Evolutionary conservation across 2,797 vertebrate species (phyloP).

Genomic region (Coracias cyanogaster): DNA sequence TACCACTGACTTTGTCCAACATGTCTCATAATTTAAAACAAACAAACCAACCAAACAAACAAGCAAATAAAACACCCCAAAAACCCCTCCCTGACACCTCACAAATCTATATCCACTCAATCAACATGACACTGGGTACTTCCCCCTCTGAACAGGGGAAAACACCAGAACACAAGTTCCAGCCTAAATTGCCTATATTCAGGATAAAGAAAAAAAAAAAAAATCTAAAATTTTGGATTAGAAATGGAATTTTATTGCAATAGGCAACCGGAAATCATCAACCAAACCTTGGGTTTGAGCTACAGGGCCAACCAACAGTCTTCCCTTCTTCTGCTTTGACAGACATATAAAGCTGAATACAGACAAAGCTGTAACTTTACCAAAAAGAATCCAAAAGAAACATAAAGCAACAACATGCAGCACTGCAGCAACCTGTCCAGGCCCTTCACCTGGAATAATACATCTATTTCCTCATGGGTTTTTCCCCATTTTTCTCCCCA

Average conservation of each 20-base stretch:
- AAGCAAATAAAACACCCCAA: not conserved
- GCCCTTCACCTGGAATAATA: not conserved
- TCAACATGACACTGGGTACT: not conserved
- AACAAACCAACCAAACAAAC: not conserved
- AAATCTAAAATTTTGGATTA: fast-evolving
- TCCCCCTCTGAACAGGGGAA: not conserved
- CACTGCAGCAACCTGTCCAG: not conserved
- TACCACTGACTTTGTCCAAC: not conserved
- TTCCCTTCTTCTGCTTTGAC: not conserved
- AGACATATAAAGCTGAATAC: not conserved
- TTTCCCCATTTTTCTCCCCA: not conserved
- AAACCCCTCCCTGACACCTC: not conserved
- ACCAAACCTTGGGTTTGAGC: not conserved
- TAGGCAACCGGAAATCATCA: not conserved
- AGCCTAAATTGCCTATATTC: not conserved
- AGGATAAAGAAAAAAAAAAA: not conserved
- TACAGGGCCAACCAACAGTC: not conserved
- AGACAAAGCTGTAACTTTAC: not conserved
- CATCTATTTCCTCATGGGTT: not conserved
- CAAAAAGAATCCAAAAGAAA: not conserved
- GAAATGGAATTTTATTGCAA: not conserved
- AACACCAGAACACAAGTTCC: not conserved
- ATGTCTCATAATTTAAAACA: not conserved
- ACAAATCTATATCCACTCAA: not conserved
- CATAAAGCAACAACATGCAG: fast-evolving